These are phyloP conservation scores for Ophioderma brevispina DNA, from an alignment of 35 echinoderm and acorn worm species.

Conservation along the genomic window DNA sequence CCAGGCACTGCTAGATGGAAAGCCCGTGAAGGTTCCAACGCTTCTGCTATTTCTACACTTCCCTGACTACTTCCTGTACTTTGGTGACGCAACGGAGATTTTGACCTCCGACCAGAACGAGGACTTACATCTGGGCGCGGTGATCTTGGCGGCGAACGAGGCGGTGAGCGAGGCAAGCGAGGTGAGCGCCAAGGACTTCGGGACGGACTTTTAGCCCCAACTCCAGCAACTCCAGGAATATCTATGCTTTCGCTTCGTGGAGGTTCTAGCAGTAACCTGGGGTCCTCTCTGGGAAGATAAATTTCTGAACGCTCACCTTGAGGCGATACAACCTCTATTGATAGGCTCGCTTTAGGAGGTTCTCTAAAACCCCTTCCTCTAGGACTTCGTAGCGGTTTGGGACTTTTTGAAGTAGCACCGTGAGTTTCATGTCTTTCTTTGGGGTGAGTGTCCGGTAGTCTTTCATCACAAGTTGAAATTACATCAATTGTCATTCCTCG, in stretches of 20 bases:
- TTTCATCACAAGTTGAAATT: slow-evolving; percentile 1
- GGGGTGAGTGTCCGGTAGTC: not conserved
- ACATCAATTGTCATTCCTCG: not conserved
- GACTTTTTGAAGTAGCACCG: not conserved
- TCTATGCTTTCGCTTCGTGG: not conserved
- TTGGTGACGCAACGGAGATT: not conserved
- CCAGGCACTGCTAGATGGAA: slow-evolving; percentile 12
- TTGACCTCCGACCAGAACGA: not conserved
- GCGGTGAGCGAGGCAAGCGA: not conserved
- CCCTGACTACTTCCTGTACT: slow-evolving; percentile 43
- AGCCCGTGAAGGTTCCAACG: slow-evolving; percentile 3
- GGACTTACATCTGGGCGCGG: not conserved
- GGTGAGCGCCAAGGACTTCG: not conserved
- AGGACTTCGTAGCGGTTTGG: not conserved
- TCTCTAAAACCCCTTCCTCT: not conserved
- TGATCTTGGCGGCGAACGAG: not conserved
- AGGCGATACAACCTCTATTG: not conserved
- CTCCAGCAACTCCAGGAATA: not conserved
- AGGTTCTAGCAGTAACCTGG: not conserved
- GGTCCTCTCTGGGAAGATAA: not conserved
- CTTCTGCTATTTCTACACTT: slow-evolving; percentile 23
- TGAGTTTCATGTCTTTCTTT: not conserved
- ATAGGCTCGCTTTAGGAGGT: not conserved
- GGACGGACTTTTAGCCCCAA: not conserved
- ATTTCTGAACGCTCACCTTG: not conserved